Evolutionary conservation across 2,797 vertebrate species (phyloP).

Genomic region (Melanogrammus aeglefinus): DNA sequence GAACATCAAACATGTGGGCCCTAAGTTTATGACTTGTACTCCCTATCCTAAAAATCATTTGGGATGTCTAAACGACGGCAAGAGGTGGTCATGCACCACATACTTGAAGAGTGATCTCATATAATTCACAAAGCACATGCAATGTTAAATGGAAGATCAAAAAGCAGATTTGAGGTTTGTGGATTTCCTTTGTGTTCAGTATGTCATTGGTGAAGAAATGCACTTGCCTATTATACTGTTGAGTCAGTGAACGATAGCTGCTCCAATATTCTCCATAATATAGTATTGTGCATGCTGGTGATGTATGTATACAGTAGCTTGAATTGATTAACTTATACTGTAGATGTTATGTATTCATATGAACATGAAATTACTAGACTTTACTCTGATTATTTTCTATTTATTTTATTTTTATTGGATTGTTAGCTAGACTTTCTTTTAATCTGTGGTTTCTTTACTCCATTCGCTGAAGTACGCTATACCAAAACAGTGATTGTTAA

Average conservation of each 20-base stretch:
- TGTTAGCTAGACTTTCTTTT: conserved; percentile 74
- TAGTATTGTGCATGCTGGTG: conserved; percentile 98
- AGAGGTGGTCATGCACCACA: conserved; percentile 55
- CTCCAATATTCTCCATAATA: conserved; percentile 95
- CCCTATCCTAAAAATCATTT: conserved; percentile 38
- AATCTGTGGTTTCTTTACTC: conserved; percentile 80
- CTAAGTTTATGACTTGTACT: conserved; percentile 24
- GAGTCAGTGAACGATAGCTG: conserved; percentile 93
- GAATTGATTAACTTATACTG: conserved; percentile 97
- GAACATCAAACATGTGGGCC: conserved; percentile 26
- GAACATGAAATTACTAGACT: conserved; percentile 88
- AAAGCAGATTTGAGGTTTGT: conserved; percentile 86
- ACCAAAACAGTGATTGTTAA: conserved; percentile 93
- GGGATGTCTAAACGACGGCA: conserved; percentile 39
- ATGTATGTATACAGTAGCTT: conserved; percentile 99
- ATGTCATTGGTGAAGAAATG: conserved; percentile 83
- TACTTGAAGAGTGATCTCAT: conserved; percentile 39
- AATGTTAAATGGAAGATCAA: conserved; percentile 67
- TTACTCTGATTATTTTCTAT: conserved; percentile 83
- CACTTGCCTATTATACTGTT: conserved; percentile 94
- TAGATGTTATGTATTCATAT: conserved; percentile 99
- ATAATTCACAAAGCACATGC: conserved; percentile 59
- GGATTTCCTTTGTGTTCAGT: conserved; percentile 78
- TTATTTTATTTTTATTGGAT: conserved; percentile 78
- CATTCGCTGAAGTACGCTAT: conserved; percentile 88